Evolutionary conservation across 2,888 invertebrate genomes (phyloP).

Genomic region (Polydrusus tereticollis): DNA sequence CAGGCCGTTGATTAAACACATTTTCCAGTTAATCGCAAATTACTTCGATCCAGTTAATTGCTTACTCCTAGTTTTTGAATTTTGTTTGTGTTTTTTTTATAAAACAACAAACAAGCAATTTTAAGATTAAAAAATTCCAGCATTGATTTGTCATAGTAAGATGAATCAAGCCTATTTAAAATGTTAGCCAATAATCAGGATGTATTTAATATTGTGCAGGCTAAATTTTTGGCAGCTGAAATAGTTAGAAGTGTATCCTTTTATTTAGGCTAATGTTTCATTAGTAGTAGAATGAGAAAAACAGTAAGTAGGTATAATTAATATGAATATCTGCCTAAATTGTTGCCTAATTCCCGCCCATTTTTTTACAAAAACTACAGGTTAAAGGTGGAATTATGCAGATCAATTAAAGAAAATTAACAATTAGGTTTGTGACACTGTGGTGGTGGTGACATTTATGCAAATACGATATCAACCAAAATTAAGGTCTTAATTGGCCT

Average conservation of each 20-base stretch:
- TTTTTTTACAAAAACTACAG: too few relatives aligned
- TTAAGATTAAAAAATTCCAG: neutral
- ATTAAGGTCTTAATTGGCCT: too few relatives aligned
- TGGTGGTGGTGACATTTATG: too few relatives aligned
- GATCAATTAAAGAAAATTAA: too few relatives aligned
- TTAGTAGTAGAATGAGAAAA: neutral
- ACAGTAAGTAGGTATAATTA: neutral
- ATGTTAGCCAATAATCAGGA: slow-evolving; percentile 62
- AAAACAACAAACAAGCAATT: neutral
- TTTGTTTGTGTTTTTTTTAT: neutral
- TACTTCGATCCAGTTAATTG: neutral
- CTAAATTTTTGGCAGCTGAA: slow-evolving; percentile 72
- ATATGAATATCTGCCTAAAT: too few relatives aligned
- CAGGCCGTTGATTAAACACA: neutral
- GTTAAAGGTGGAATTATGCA: too few relatives aligned
- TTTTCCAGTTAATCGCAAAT: neutral
- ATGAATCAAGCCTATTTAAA: slow-evolving; percentile 44
- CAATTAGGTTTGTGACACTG: too few relatives aligned
- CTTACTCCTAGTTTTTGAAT: neutral
- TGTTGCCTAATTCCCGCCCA: too few relatives aligned
- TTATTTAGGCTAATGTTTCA: slow-evolving; percentile 14
- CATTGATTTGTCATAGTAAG: slow-evolving; percentile 18
- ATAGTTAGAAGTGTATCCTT: slow-evolving; percentile 73
- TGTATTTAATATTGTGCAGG: slow-evolving; percentile 69
- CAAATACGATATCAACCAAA: too few relatives aligned